phyloP scores from a whole-genome alignment of 1,140 invertebrate species.

The Theocolax elegans region DNA sequence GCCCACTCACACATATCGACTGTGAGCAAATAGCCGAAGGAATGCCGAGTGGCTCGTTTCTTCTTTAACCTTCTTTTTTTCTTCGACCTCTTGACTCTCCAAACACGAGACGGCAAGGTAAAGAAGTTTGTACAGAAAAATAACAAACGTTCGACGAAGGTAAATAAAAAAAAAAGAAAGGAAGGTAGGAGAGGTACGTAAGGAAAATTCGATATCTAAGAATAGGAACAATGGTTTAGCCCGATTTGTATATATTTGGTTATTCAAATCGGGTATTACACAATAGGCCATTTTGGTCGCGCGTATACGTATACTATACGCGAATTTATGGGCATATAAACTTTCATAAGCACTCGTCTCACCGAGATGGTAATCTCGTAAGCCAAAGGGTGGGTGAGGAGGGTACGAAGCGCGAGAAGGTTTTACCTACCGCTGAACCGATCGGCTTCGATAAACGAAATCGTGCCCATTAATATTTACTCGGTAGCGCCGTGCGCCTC shows the following conservation, averaged over 20 bases:
- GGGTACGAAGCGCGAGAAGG: slow-evolving; percentile 9
- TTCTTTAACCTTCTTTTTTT: neutral
- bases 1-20: neutral
- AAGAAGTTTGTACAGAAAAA: no score
- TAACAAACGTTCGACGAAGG: no score
- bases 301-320: neutral
- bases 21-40: neutral
- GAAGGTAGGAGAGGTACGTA: no score
- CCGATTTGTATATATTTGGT: slow-evolving; percentile 36
- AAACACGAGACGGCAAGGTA: no score
- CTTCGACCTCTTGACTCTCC: neutral
- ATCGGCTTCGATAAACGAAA: slow-evolving; percentile 34
- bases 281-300: slow-evolving; percentile 33
- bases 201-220: no score
- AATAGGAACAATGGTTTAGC: neutral
- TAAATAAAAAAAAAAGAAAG: slow-evolving; percentile 15
- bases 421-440: slow-evolving; percentile 37
- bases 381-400: neutral
- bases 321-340: slow-evolving; percentile 29
- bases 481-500: slow-evolving; percentile 11
- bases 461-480: slow-evolving; percentile 44
- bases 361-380: neutral
- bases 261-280: slow-evolving; percentile 28
- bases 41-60: slow-evolving; percentile 3
- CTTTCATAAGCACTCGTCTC: slow-evolving; percentile 16